Evolutionary conservation across 2,888 invertebrate genomes (phyloP), one percentile per base, ranked within the genome.

Genomic region (Pemphredon lugubris): DNA sequence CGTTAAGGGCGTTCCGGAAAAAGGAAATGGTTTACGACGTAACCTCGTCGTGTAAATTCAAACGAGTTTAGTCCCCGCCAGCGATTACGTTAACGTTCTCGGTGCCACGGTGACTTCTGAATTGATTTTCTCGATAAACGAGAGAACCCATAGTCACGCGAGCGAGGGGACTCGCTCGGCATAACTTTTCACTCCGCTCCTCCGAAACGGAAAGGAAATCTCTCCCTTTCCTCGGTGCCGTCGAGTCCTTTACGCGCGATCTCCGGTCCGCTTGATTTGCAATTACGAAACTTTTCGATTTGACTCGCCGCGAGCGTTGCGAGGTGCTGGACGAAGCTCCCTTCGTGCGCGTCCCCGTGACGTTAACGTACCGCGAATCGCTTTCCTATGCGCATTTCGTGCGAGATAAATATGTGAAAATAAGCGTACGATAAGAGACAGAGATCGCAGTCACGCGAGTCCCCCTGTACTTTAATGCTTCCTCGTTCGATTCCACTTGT

Each of bases 131-230:
- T 23, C 51, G 69, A 69, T 58, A 53, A 65, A 51, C 51, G 53
- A 48, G 39, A 58, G 57, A 53, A 57, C 26, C 34, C 61, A 34
- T 45, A 61, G 61, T 69, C 69, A 69, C 69, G 69, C 69, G 64
- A 65, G 26, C 53, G 11, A 11, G 18, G 34, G 6, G 21, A n/a
- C n/a, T n/a, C n/a, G n/a, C 7, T 32, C 11, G 11, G 18, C 50
- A 20, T 50, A 50, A 50, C 34, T 50, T 37, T 50, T 50, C 37
- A n/a, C 39, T 53, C 40, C 14, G 14, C 39, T 37, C 9, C 13
- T 23, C 4, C 7, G 40, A 23, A 39, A 2, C 13, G 23, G 39
- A 14, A 39, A 7, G 18, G 18, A 34, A 20, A 14, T 20, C 6
- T 2, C 3, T 21, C 23, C n/a, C 23, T n/a, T 21, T 3, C 0